phyloP scores from a whole-genome alignment of 2,888 invertebrate species.

The Adineta ricciae region DNA sequence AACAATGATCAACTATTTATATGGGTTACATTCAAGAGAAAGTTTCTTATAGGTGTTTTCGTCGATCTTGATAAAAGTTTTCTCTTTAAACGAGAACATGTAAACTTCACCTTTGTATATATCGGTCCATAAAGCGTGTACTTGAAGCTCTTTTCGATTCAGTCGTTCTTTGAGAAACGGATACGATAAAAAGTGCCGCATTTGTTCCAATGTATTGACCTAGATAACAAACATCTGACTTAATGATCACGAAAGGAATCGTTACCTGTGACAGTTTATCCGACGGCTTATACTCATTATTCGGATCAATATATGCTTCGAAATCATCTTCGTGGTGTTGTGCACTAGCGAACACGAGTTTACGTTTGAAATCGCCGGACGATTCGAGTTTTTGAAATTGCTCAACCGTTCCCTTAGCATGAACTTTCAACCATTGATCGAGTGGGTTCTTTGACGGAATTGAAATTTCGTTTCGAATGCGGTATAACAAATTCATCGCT shows the following conservation, averaged over 20 bases:
- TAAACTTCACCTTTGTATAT: slow-evolving; percentile 90
- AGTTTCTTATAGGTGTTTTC: slow-evolving; percentile 68
- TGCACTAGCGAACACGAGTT: slow-evolving; percentile 45
- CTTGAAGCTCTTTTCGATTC: slow-evolving; percentile 68
- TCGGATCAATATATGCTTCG: slow-evolving; percentile 80
- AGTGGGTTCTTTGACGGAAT: slow-evolving; percentile 74
- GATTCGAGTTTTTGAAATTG: slow-evolving; percentile 59
- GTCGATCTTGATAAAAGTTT: slow-evolving; percentile 74
- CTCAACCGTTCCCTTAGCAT: slow-evolving; percentile 62
- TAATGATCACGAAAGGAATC: neutral
- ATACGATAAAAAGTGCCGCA: slow-evolving; percentile 80
- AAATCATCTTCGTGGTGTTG: slow-evolving; percentile 61
- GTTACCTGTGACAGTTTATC: slow-evolving; percentile 83
- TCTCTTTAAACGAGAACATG: slow-evolving; percentile 76
- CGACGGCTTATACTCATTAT: slow-evolving; percentile 64
- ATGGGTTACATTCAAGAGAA: neutral
- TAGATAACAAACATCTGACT: slow-evolving; percentile 47
- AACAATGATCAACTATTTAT: too few relatives aligned
- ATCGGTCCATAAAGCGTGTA: slow-evolving; percentile 89
- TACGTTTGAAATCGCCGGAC: slow-evolving; percentile 51
- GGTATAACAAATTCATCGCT: slow-evolving; percentile 73
- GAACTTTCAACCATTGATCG: slow-evolving; percentile 78
- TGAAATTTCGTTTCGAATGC: slow-evolving; percentile 62
- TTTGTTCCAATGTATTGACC: slow-evolving; percentile 78
- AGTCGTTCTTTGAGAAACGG: slow-evolving; percentile 73